Percentiles rank a stretch among this genome's conserved stretches.
phyloP scores from a whole-genome alignment of 2,888 invertebrate species.

The Sphecodes monilicornis region DNA sequence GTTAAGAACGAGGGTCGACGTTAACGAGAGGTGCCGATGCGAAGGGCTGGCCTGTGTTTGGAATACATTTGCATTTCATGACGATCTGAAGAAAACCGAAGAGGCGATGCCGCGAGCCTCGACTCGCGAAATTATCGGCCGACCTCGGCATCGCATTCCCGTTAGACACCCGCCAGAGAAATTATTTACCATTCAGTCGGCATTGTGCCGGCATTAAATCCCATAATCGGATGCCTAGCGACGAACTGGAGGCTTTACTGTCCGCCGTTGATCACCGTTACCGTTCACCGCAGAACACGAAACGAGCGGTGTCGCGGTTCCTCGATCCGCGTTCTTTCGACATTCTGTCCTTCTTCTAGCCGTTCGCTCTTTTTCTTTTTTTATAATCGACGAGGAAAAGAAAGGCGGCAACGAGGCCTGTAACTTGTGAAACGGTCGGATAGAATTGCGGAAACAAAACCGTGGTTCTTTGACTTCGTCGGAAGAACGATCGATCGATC shows the following conservation, averaged over 20 bases:
- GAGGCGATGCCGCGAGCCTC: neutral
- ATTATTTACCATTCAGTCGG: conserved; percentile 64
- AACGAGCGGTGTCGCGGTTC: conserved; percentile 54
- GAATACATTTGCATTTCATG: conserved; percentile 49
- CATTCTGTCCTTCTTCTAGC: neutral
- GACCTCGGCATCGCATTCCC: conserved; percentile 40
- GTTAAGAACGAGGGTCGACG: conserved; percentile 33
- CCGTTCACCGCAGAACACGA: conserved; percentile 71
- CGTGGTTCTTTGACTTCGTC: neutral
- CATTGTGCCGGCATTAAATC: conserved; percentile 53
- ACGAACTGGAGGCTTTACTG: conserved; percentile 55
- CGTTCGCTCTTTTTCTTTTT: neutral
- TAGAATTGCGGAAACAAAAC: conserved; percentile 3
- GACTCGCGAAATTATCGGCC: conserved; percentile 37
- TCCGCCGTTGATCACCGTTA: conserved; percentile 69
- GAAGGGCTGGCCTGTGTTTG: conserved; percentile 24
- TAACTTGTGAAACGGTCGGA: neutral
- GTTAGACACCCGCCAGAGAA: conserved; percentile 53
- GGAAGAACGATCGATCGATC: neutral
- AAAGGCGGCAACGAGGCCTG: neutral
- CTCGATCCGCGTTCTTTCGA: conserved; percentile 19
- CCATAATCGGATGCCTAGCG: conserved; percentile 49
- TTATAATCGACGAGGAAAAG: neutral
- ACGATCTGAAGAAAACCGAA: conserved; percentile 24
- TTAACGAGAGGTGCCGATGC: conserved; percentile 40